Evolutionary conservation across 2,113 vertebrate genomes (phyloP), one percentile per base, ranked within the genome.

Genomic region (Odontophorus gujanensis): DNA sequence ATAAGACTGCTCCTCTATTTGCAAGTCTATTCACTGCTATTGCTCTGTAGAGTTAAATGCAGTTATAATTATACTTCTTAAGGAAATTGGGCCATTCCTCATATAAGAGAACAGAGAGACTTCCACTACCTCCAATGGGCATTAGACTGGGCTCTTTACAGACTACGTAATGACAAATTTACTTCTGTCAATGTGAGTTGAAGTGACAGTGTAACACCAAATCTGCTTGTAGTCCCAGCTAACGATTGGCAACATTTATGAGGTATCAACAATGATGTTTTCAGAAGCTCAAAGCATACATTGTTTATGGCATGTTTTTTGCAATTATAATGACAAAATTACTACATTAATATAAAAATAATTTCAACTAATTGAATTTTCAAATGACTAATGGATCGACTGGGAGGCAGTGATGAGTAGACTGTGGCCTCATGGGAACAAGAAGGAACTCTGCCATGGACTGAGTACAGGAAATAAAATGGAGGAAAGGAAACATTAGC

Each of bases 361-460:
- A 67, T 55, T 77, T 81, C 14, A 75, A 47, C 6, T 76, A 87
- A 87, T 53, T 94, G 43, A 85, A 92, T 92, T 89, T 17, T 87
- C 36, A 81, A 69, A 76, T n/a, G 22, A 26, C 15, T 89, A 89
- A 76, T 73, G 43, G 18, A 28, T 65, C 51, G 62, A 7, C 38
- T 79, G 75, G 78, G 63, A 92, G 67, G 72, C 9, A 48, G 48
- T 26, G 24, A 84, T 38, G 63, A 91, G 57, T 40, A 57, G 9
- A 76, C 74, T 22, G 15, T 0, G 2, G 26, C 22, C 36, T 85
- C 24, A 45, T 2, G 36, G 43, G 67, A 76, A 71, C 81, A 0
- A 0, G 58, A 68, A 88, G 83, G 22, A 72, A 75, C 22, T 61
- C 30, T 61, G 38, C 32, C 9, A 57, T 1, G 1, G 7, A 3